These are phyloP conservation scores for Scolopax mira DNA, from an alignment of 2,113 vertebrate species.

Conservation along the genomic window DNA sequence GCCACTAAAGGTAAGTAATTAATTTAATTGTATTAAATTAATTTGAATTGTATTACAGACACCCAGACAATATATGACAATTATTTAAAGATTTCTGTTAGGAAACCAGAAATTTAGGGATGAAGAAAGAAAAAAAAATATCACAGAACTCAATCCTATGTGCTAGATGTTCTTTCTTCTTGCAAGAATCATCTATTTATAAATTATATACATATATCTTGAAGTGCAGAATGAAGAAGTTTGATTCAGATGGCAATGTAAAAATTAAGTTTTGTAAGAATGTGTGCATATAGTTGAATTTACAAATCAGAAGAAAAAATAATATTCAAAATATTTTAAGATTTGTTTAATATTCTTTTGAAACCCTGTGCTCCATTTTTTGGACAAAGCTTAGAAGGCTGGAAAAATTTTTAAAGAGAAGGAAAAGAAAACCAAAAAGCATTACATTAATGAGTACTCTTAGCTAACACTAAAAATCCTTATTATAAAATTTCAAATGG, in stretches of 20 bases:
- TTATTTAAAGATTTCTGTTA: background rate
- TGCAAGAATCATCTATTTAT: background rate
- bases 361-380: background rate
- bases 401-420: background rate
- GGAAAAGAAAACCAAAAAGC: background rate
- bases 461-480: background rate
- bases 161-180: background rate
- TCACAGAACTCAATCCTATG: background rate
- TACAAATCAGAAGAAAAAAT: background rate
- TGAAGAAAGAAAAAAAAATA: background rate
- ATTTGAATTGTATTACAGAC: background rate
- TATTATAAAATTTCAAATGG: background rate
- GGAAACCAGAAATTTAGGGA: background rate
- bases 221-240: background rate
- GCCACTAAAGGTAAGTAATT: constrained; percentile 85
- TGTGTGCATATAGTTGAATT: background rate
- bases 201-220: background rate
- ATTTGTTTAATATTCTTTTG: background rate
- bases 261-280: background rate
- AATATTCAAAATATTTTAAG: background rate
- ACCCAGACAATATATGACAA: accelerated
- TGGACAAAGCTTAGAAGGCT: background rate
- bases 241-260: background rate
- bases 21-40: background rate
- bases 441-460: background rate